phyloP scores from a whole-genome alignment of 2,888 invertebrate genomes.

The Shargacucullia verbasci region DNA sequence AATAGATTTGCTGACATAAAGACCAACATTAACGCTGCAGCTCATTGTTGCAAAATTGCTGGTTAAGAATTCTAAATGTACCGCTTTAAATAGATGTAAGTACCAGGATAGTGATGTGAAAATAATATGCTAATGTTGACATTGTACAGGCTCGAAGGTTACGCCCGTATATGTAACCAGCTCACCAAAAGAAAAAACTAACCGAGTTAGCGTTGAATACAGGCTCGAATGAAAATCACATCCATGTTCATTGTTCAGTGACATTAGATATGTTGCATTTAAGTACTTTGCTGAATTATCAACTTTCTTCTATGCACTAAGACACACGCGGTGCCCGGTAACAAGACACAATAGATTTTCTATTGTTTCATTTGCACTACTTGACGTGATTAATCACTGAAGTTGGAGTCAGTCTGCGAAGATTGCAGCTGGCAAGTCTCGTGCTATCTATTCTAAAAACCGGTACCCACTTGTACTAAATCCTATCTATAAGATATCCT shows the following conservation, averaged over 20 bases:
- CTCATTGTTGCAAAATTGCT: constrained; percentile 34
- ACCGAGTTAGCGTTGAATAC: constrained; percentile 19
- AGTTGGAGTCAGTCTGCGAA: too few relatives aligned
- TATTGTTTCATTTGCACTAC: too few relatives aligned
- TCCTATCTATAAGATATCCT: too few relatives aligned
- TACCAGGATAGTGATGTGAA: constrained; percentile 47
- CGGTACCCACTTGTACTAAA: too few relatives aligned
- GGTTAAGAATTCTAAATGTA: constrained; percentile 31
- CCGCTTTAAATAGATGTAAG: constrained; percentile 26
- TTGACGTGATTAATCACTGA: too few relatives aligned
- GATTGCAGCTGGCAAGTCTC: too few relatives aligned
- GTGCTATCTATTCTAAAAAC: too few relatives aligned
- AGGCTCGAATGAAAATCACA: constrained; percentile 1
- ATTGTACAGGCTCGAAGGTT: constrained; percentile 47
- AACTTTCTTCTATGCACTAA: too few relatives aligned
- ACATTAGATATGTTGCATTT: neutral
- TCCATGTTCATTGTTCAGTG: neutral
- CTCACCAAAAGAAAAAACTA: constrained; percentile 27
- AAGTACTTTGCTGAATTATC: too few relatives aligned
- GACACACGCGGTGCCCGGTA: too few relatives aligned
- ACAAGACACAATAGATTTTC: too few relatives aligned
- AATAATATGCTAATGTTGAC: constrained; percentile 49
- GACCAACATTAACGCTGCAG: constrained; percentile 21
- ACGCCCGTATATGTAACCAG: constrained; percentile 48
- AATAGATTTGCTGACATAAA: constrained; percentile 30